Conservation (phyloP, 92 coral and sea anemone genomes). For the Zoanthus sansibaricus region DNA sequence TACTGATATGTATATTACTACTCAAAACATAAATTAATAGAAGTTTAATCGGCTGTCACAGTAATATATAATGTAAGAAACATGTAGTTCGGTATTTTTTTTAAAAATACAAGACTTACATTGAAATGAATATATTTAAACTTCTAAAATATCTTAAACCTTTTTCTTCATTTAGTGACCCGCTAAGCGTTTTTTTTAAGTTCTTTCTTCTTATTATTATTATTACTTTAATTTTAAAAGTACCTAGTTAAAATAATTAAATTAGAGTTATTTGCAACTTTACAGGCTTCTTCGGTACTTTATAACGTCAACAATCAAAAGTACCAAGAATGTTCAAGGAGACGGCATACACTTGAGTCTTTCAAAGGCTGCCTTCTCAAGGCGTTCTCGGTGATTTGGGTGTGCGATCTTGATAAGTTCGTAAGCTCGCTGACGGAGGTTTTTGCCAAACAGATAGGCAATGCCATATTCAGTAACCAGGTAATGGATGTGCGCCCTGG, state of each 20-base stretch:
- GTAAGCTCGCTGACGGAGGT: conserved; percentile 89
- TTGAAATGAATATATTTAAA: too few relatives aligned
- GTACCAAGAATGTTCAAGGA: conserved; percentile 39
- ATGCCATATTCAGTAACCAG: conserved; percentile 93
- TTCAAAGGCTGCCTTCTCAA: conserved; percentile 91
- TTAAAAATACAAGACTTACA: too few relatives aligned
- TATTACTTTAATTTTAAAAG: neutral
- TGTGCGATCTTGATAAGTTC: conserved; percentile 88
- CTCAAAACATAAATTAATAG: too few relatives aligned
- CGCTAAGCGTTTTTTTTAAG: too few relatives aligned
- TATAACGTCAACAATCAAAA: neutral
- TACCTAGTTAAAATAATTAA: neutral
- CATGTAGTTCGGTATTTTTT: too few relatives aligned
- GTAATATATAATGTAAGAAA: too few relatives aligned
- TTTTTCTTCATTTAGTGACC: too few relatives aligned
- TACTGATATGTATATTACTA: too few relatives aligned
- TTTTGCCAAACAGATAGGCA: conserved; percentile 92
- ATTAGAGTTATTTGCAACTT: neutral
- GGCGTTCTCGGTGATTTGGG: conserved; percentile 88
- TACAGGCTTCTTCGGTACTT: neutral
- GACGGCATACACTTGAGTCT: conserved; percentile 97
- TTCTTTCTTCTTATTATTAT: neutral
- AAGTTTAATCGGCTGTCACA: too few relatives aligned
- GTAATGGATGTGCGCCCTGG: conserved; percentile 96
- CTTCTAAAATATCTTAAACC: too few relatives aligned